Base-by-base conservation (phyloP, 2,113 vertebrate species). In the Pluvianellus socialis region DNA sequence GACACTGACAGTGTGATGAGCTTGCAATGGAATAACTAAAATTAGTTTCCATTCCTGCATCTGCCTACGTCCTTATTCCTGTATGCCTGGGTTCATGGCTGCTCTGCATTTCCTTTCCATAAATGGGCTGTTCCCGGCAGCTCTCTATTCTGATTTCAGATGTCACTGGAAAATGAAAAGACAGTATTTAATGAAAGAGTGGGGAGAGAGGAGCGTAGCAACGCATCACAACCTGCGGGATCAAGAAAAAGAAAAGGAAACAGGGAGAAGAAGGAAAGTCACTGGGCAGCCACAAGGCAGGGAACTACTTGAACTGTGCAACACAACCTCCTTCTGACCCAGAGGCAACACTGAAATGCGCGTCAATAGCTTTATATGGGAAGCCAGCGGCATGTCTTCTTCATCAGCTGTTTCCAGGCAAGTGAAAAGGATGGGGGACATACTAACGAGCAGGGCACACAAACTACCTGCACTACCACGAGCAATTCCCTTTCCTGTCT, bases 1-100 rank as follows among this genome's bases (percentile, higher is more conserved):
- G 97, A 97, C 94, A 94, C 58, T 93, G 96, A 97, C 96, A 95
- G 96, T 95, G 96, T 97, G 97, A 96, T 96, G 96, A 96, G 95
- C 94, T 94, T 85, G 86, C 82, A 59, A 10, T 63, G 92, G 94
- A 96, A 96, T 96, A 97, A 95, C 92, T 96, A 97, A 97, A 97
- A 97, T 97, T 96, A 96, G 96, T 97, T 88, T 86, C 95, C 86
- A 90, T 90, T 92, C 94, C 96, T 94, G 91, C 86, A 86, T 96
- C 84, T 96, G 92, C 85, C 59, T 4, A 8, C 90, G 71, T 24
- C 90, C 49, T 50, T 49, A 58, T 66, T 97, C 84, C 84, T 8
- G 6, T 94, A 14, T 19, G 65, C 88, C 67, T 44, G 13, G 0
- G 53, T 74, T 88, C 95, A 30, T 21, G 79, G 73, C 79, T 71